Conservation (phyloP, 2,113 vertebrate species). For the Myiozetetes cayanensis region DNA sequence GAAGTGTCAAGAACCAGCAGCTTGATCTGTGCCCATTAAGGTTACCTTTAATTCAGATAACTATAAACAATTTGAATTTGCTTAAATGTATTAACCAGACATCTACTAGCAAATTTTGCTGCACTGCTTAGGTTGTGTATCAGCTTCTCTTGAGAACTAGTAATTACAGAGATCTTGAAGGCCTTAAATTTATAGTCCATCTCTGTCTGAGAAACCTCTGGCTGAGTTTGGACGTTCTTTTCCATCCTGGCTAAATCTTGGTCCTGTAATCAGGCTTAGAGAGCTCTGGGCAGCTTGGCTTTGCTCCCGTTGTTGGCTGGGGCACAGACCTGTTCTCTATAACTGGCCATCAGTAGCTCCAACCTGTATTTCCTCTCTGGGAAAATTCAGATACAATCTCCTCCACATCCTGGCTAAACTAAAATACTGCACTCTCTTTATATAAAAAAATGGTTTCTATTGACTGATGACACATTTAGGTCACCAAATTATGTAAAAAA, state of each 20-base stretch:
- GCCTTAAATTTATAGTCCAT: not conserved
- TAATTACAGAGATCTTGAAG: not conserved
- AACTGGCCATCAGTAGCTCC: not conserved
- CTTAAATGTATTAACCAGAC: not conserved
- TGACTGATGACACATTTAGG: not conserved
- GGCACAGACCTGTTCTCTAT: rapidly evolving
- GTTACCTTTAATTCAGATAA: not conserved
- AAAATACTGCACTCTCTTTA: not conserved
- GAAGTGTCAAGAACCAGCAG: not conserved
- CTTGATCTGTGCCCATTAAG: not conserved
- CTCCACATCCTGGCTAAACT: not conserved
- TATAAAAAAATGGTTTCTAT: not conserved
- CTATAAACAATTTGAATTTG: not conserved
- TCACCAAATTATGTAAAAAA: not conserved
- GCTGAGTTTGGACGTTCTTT: not conserved
- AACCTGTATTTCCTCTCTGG: not conserved
- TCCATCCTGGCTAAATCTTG: not conserved
- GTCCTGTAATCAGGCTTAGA: not conserved
- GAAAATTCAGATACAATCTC: not conserved
- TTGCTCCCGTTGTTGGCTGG: not conserved
- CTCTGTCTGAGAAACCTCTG: not conserved
- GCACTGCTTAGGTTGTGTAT: not conserved
- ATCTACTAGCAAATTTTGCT: not conserved
- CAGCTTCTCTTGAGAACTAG: not conserved
- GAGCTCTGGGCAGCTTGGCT: not conserved